These are phyloP conservation scores for Neolamprologus kungweensis DNA, from an alignment of 2,113 vertebrate genomes.

Conservation along the genomic window DNA sequence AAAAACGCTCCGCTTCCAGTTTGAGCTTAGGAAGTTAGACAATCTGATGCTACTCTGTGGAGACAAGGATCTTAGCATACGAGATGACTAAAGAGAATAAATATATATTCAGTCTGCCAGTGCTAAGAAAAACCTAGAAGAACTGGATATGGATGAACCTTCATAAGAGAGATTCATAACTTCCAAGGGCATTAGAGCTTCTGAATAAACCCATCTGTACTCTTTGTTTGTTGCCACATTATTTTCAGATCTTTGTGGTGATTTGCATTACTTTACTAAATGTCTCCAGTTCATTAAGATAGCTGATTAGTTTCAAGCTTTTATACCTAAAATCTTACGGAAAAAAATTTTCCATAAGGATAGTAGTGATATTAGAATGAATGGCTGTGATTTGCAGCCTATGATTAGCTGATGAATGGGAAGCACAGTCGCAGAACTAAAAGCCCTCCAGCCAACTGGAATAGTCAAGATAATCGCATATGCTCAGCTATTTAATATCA, in stretches of 20 bases:
- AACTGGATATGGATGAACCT: neutral
- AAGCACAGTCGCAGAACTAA: constrained; percentile 35
- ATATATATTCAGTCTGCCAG: neutral
- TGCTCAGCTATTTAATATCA: constrained; percentile 50
- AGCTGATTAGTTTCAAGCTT: too few species aligned
- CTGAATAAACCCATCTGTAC: neutral
- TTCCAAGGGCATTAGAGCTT: neutral
- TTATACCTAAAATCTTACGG: too few species aligned
- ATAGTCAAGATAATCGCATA: constrained; percentile 53
- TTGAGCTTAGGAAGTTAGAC: neutral
- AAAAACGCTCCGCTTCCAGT: neutral
- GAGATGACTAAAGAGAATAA: neutral
- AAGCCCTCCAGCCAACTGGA: constrained; percentile 51
- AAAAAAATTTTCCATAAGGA: constrained; percentile 5
- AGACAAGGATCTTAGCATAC: neutral
- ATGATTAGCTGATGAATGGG: constrained; percentile 61
- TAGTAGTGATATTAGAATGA: constrained; percentile 11
- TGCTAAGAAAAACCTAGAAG: neutral
- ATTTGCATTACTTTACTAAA: too few species aligned
- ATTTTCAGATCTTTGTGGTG: too few species aligned
- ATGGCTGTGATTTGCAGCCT: constrained; percentile 21
- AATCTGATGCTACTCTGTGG: neutral
- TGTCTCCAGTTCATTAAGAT: too few species aligned
- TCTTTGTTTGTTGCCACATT: too few species aligned
- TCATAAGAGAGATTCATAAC: neutral